Evolutionary conservation across 2,113 vertebrate genomes (phyloP), one percentile per base, ranked within the genome.

Genomic region (Solea solea): DNA sequence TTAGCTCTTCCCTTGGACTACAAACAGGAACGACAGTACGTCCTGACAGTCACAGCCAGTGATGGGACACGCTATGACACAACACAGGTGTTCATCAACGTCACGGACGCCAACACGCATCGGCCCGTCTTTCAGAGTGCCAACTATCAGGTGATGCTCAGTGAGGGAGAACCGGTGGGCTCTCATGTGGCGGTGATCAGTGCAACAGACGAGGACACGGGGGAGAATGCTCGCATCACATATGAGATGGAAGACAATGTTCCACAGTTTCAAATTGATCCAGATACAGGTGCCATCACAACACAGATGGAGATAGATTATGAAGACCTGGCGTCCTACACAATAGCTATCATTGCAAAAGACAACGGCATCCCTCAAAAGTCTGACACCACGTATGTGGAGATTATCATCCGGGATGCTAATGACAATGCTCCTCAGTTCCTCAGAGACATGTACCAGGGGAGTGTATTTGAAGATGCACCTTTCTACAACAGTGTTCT

Each of bases 361-460:
- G 98, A 99, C 91, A 98, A 98, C 0, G 98, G 98, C 44, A 96
- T 98, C 80, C 97, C 97, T 0, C 97, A 96, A 86, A 99, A 99
- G 72, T 97, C 96, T 0, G 98, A 98, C 66, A 97, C 95, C 48
- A 97, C 97, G 0, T 97, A 97, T 0, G 95, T 99, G 4, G 98
- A 98, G 90, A 97, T 99, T 40, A 95, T 97, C 3, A 90, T 99
- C 66, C 72, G 94, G 0, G 98, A 99, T 2, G 96, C 96, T 65
- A 99, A 99, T 0, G 98, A 99, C 86, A 99, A 99, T 0, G 77
- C 82, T 0, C 97, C 97, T 0, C 95, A 90, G 64, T 99, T 99
- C 82, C 83, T 94, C 52, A 88, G 95, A 0, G 96, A 97, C 55
- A 93, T 94, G 69, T 99, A 98, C 77, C 95, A 96, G 72, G 98